Evolutionary conservation across 1,140 invertebrate genomes (phyloP).

Genomic region (Pissodes strobi): DNA sequence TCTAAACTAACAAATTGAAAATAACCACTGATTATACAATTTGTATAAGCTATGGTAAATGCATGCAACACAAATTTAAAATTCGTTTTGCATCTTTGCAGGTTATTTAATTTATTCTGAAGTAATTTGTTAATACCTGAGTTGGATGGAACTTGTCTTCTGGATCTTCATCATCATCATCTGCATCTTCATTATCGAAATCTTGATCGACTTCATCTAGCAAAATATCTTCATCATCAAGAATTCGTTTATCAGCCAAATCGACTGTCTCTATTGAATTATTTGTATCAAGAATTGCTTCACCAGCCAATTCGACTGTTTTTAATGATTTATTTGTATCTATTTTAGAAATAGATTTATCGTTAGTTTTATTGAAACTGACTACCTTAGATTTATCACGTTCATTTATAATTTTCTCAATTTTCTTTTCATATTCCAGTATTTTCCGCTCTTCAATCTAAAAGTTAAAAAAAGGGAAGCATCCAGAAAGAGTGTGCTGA

Average conservation of each 20-base stretch:
- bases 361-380: constrained; percentile 37
- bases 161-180: constrained; percentile 20
- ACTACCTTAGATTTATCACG: constrained; percentile 43
- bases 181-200: constrained; percentile 14
- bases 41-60: too few relatives aligned
- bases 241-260: not conserved
- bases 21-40: too few relatives aligned
- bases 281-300: too few relatives aligned
- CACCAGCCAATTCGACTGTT: constrained; percentile 42
- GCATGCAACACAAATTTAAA: too few relatives aligned
- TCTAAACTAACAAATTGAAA: too few relatives aligned
- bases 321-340: constrained; percentile 36
- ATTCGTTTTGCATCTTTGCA: too few relatives aligned
- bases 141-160: constrained; percentile 6
- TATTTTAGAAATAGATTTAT: constrained; percentile 36
- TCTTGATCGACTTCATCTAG: constrained; percentile 44
- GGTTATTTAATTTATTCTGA: not conserved
- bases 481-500: too few relatives aligned
- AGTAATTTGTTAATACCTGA: not conserved
- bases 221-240: constrained; percentile 45
- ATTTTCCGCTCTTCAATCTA: constrained; percentile 61
- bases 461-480: constrained; percentile 1
- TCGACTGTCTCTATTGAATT: constrained; percentile 18
- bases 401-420: constrained; percentile 59
- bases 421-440: constrained; percentile 61